These are phyloP conservation scores for Leptestheria dahalacensis DNA, from an alignment of 1,140 invertebrate genomes.

Conservation along the genomic window DNA sequence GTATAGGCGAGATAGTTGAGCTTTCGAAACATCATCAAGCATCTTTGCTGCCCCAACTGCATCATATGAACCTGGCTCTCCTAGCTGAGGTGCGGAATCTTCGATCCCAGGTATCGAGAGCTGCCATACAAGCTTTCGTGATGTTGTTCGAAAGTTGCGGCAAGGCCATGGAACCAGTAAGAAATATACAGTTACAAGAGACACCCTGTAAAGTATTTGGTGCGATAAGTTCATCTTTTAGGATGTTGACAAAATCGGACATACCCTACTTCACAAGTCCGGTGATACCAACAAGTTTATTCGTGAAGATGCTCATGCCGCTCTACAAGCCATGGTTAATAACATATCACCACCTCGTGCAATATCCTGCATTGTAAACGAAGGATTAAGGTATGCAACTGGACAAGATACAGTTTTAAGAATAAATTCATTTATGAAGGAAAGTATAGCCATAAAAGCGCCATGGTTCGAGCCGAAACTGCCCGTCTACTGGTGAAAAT, in stretches of 20 bases:
- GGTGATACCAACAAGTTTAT: constrained; percentile 87
- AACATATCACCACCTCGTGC: constrained; percentile 42
- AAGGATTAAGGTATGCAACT: constrained; percentile 38
- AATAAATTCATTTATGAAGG: not conserved
- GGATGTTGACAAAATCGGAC: constrained; percentile 72
- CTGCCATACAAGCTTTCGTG: constrained; percentile 60
- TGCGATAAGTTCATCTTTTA: constrained; percentile 25
- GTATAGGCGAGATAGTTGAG: not conserved
- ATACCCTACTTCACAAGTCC: constrained; percentile 62
- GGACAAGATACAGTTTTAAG: not conserved
- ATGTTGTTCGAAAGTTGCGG: constrained; percentile 54
- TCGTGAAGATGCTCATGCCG: constrained; percentile 65
- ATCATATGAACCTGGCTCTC: constrained; percentile 48
- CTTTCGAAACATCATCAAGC: not conserved
- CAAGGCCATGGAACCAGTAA: constrained; percentile 56
- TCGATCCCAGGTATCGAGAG: constrained; percentile 73
- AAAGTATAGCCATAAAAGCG: constrained; percentile 61
- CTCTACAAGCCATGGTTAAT: constrained; percentile 62
- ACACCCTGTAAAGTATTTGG: not conserved
- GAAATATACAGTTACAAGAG: constrained; percentile 21
- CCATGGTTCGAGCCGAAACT: constrained; percentile 59
- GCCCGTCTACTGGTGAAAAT: constrained; percentile 57
- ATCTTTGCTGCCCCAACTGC: constrained; percentile 35
- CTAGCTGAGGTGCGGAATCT: constrained; percentile 68
- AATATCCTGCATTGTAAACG: constrained; percentile 39